Base-by-base conservation (phyloP, 2,888 invertebrate species). In the Branchipolynoe longqiensis region DNA sequence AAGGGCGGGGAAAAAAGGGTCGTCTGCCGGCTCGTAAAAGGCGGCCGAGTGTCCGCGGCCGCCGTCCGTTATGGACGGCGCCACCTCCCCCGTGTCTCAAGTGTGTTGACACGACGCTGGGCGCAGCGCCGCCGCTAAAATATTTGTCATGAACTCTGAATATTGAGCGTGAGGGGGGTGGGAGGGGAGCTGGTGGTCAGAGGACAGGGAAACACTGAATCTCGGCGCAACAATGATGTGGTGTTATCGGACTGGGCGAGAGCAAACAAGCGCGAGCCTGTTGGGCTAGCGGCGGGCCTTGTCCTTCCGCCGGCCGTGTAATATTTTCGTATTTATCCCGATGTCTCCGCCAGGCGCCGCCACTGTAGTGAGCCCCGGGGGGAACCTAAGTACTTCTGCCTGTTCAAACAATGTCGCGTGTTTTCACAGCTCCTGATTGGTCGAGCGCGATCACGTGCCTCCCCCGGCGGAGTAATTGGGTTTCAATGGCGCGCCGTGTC, bases 121-220 rank as follows among this genome's bases (percentile, higher is more conserved):
- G 78, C 18, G 25, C 41, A 25, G 4, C 8, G 31, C 31, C 54
- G 31, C 1, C 78, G 54, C 78, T 78, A 78, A 78, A 78, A 78
- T 78, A 78, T 78, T 78, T 78, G 78, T 78, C 78, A 54, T 78
- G 78, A 78, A 78, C 78, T 78, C 78, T 54, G 78, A n/a, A 78
- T 78, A 78, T 78, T 48, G 78, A 48, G 78, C 54, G n/a, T n/a
- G n/a, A n/a, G n/a, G n/a, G n/a, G n/a, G n/a, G n/a, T n/a, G n/a
- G n/a, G n/a, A n/a, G n/a, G n/a, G 78, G 48, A 12, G 78, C 14
- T 25, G 25, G 28, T 78, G 78, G 78, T 78, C 78, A 78, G 78
- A 78, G 78, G 78, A 78, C 78, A 78, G 48, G 54, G 54, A 78
- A 78, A 78, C 78, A 78, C 25, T 31, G 78, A 78, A 12, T 78